These are phyloP conservation scores for Emys orbicularis DNA, from an alignment of 2,797 vertebrate species.

Conservation along the genomic window DNA sequence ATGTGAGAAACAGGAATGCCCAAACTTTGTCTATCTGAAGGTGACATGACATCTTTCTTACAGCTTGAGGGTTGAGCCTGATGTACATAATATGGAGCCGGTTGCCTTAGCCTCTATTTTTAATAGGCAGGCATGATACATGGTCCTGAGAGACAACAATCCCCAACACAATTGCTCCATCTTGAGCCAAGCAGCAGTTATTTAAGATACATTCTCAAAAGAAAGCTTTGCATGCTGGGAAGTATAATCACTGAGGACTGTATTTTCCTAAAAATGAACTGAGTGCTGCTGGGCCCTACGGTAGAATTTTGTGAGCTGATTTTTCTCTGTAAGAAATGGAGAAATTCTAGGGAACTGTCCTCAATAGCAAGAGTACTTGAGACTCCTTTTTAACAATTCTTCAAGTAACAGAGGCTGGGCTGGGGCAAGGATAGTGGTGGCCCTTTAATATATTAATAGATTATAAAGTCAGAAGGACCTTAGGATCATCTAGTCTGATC, in stretches of 20 bases:
- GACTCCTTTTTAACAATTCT: neutral
- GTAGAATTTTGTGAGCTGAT: neutral
- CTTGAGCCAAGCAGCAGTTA: neutral
- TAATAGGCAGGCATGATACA: neutral
- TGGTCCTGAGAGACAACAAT: neutral
- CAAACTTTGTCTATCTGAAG: neutral
- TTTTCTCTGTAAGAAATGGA: neutral
- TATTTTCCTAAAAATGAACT: neutral
- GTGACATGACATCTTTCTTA: slow-evolving; percentile 24
- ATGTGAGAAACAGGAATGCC: neutral
- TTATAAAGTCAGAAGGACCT: neutral
- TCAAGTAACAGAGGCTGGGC: neutral
- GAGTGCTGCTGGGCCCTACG: rapidly evolving
- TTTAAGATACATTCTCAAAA: neutral
- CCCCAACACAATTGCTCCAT: neutral
- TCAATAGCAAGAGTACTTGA: neutral
- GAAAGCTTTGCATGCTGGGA: neutral
- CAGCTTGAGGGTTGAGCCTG: neutral
- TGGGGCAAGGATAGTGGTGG: neutral
- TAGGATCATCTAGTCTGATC: neutral
- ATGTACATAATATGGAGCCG: neutral
- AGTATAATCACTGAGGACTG: neutral
- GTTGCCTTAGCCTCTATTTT: neutral
- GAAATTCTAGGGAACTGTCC: neutral
- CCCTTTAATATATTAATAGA: neutral